phyloP scores from a whole-genome alignment of 2,113 vertebrate genomes.

The Donacobius atricapilla region DNA sequence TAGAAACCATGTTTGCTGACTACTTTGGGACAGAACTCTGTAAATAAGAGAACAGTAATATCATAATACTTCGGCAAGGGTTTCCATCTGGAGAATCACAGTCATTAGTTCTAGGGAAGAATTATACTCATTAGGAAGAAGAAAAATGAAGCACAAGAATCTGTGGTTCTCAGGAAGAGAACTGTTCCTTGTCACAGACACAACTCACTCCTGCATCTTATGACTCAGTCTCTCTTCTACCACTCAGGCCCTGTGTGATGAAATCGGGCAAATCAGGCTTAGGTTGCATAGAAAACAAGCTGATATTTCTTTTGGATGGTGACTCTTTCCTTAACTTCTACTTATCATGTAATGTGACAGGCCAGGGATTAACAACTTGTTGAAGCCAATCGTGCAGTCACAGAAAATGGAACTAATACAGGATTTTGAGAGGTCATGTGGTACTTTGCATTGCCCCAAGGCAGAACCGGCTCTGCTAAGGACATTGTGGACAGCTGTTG shows the following conservation, averaged over 20 bases:
- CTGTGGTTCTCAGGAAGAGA: neutral
- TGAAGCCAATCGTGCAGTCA: neutral
- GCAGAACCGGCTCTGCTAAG: neutral
- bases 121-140: neutral
- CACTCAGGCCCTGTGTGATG: neutral
- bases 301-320: neutral
- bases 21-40: neutral
- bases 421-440: neutral
- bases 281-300: neutral
- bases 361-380: neutral
- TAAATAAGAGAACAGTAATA: neutral
- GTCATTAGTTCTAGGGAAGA: neutral
- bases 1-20: neutral
- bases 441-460: neutral
- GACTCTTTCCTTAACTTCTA: neutral
- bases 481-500: neutral
- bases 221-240: neutral
- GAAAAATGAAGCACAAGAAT: neutral
- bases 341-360: neutral
- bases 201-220: neutral
- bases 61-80: neutral
- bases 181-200: neutral
- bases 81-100: neutral
- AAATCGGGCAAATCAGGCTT: neutral
- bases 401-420: neutral